phyloP scores from a whole-genome alignment of 2,888 invertebrate species.

The Lycocerus yunnanus region DNA sequence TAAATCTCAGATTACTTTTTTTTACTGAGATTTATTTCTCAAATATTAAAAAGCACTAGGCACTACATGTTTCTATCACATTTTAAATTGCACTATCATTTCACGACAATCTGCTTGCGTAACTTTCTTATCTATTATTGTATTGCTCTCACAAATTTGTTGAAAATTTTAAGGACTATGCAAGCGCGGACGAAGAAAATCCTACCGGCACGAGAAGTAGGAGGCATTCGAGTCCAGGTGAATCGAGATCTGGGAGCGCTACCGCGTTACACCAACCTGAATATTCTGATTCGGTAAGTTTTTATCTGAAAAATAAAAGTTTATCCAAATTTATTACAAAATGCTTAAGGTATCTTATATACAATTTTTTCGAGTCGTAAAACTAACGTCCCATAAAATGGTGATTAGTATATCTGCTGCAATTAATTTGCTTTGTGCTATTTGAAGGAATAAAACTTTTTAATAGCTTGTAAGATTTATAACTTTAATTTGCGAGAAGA shows the following conservation, averaged over 20 bases:
- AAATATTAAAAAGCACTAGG: constrained; percentile 47
- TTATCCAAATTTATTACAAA: background rate
- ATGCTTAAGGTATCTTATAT: background rate
- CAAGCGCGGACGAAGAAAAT: constrained; percentile 65
- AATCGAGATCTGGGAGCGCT: constrained; percentile 70
- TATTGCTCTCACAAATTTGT: background rate
- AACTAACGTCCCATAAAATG: background rate
- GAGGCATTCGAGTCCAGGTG: constrained; percentile 73
- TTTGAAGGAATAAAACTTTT: background rate
- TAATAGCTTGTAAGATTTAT: background rate
- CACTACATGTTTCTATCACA: constrained; percentile 57
- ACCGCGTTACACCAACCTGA: constrained; percentile 63
- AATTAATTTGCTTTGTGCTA: background rate
- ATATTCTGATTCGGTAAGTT: constrained; percentile 66
- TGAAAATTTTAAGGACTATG: constrained; percentile 64
- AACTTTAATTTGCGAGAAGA: background rate
- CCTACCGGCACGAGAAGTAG: constrained; percentile 55
- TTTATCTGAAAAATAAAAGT: background rate
- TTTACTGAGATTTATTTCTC: constrained; percentile 34
- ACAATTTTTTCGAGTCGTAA: background rate
- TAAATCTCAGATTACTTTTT: constrained; percentile 33
- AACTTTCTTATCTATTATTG: background rate
- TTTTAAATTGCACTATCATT: constrained; percentile 42
- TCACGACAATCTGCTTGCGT: background rate
- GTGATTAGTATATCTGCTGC: background rate